Evolutionary conservation across 2,888 invertebrate genomes (phyloP).

Genomic region (Nemapogon koenigi): DNA sequence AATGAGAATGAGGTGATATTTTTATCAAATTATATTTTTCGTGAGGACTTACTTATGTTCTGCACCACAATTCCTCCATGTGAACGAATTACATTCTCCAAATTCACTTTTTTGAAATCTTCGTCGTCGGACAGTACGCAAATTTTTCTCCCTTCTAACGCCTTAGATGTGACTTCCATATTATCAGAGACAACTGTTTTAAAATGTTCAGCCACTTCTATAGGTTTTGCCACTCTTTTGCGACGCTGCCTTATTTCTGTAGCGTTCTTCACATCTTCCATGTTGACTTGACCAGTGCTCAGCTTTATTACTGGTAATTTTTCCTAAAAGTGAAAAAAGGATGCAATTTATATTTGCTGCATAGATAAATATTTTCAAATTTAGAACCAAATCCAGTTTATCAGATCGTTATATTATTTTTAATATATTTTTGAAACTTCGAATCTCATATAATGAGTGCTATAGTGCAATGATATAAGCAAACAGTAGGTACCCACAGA

Average conservation of each 20-base stretch:
- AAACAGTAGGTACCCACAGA: too few species aligned
- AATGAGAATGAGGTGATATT: too few species aligned
- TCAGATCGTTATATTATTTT: too few species aligned
- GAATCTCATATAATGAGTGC: too few species aligned
- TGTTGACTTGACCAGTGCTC: slow-evolving; percentile 30
- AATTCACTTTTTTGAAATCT: slow-evolving; percentile 30
- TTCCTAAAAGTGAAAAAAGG: slow-evolving; percentile 20
- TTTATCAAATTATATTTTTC: background rate
- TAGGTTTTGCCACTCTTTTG: slow-evolving; percentile 26
- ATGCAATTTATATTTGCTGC: slow-evolving; percentile 3
- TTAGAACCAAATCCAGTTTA: too few species aligned
- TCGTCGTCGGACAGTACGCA: slow-evolving; percentile 42
- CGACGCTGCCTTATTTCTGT: slow-evolving; percentile 23
- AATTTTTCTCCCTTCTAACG: slow-evolving; percentile 34
- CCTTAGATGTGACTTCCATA: slow-evolving; percentile 31
- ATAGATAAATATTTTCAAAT: too few species aligned
- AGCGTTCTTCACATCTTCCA: slow-evolving; percentile 23
- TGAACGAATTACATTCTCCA: slow-evolving; percentile 30
- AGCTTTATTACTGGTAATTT: slow-evolving; percentile 38
- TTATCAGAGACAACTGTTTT: slow-evolving; percentile 14
- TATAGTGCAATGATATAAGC: too few species aligned
- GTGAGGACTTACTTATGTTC: slow-evolving; percentile 29
- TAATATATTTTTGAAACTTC: too few species aligned
- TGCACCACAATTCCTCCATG: slow-evolving; percentile 43
- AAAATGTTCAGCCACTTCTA: slow-evolving; percentile 37